Conservation (phyloP, 1,140 invertebrate species). For the Phymorhynchus buccinoides region DNA sequence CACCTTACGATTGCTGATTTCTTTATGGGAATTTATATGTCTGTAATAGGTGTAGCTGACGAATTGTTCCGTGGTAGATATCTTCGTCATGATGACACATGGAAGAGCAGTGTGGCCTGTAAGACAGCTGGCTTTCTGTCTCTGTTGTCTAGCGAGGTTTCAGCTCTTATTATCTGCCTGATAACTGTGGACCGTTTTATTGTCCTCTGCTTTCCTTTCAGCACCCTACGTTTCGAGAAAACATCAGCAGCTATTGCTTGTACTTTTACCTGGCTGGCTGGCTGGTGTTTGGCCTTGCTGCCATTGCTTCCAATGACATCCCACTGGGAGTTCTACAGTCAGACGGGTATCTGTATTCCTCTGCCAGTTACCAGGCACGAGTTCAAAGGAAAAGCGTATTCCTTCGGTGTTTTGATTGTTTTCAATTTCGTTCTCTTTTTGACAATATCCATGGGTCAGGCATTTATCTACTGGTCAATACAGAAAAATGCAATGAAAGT, state of each 20-base stretch:
- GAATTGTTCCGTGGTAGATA: conserved; percentile 53
- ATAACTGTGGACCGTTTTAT: conserved; percentile 53
- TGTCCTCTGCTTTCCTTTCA: conserved; percentile 12
- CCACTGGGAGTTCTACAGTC: conserved; percentile 51
- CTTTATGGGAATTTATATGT: conserved; percentile 38
- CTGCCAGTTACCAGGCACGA: conserved; percentile 46
- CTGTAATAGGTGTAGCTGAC: conserved; percentile 37
- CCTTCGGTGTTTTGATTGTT: conserved; percentile 47
- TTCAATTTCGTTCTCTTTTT: conserved; percentile 52
- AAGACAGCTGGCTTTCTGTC: conserved; percentile 38
- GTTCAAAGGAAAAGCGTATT: conserved; percentile 46
- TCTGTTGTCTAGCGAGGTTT: conserved; percentile 38
- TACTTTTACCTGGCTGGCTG: conserved; percentile 20
- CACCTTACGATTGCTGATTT: conserved; percentile 45
- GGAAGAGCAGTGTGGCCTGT: conserved; percentile 32
- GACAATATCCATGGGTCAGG: conserved; percentile 46
- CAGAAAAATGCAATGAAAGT: not conserved
- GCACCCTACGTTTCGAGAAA: not conserved
- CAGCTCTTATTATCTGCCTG: conserved; percentile 36
- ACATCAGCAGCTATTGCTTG: conserved; percentile 26
- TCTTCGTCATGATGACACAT: conserved; percentile 12
- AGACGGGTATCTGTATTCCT: conserved; percentile 50
- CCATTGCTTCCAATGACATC: conserved; percentile 25
- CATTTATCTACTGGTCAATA: conserved; percentile 3
- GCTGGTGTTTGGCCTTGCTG: conserved; percentile 6